These are phyloP conservation scores for Cylloceria caligata DNA, from an alignment of 2,888 invertebrate genomes.

Conservation along the genomic window DNA sequence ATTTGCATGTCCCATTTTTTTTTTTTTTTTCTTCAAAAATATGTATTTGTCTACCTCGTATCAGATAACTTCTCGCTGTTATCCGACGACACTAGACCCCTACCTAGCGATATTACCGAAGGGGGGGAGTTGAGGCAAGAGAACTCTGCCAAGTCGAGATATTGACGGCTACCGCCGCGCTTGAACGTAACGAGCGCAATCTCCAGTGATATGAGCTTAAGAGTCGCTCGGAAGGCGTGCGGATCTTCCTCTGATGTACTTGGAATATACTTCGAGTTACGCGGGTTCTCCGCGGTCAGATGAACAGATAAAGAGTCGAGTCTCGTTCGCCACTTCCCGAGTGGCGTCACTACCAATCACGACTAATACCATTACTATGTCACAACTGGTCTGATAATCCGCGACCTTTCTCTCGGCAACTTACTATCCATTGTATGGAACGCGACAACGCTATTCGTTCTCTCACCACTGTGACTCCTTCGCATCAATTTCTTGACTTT, in stretches of 20 bases:
- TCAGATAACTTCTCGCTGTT: no score
- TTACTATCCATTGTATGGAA: neutral
- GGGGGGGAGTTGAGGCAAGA: no score
- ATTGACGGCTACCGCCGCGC: no score
- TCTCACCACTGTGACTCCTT: neutral
- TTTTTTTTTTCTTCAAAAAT: no score
- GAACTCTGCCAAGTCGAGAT: no score
- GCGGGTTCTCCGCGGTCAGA: constrained; percentile 19
- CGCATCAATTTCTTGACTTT: constrained; percentile 31
- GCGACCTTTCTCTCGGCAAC: constrained; percentile 35
- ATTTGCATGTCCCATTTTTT: no score
- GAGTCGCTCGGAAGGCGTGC: neutral
- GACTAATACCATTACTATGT: constrained; percentile 10
- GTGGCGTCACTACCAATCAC: constrained; percentile 1
- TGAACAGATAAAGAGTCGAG: constrained; percentile 37
- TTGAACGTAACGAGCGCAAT: no score
- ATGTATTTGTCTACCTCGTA: no score
- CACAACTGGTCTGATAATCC: constrained; percentile 24
- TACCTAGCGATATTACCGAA: no score
- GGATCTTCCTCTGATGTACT: neutral
- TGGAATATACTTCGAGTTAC: neutral
- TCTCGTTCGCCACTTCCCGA: constrained; percentile 47
- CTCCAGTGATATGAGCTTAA: no score
- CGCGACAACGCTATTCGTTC: neutral
- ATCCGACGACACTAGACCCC: no score